Percentiles rank a stretch among this genome's conserved stretches.
Conservation (phyloP, 2,113 vertebrate species). For the Plectropomus leopardus region DNA sequence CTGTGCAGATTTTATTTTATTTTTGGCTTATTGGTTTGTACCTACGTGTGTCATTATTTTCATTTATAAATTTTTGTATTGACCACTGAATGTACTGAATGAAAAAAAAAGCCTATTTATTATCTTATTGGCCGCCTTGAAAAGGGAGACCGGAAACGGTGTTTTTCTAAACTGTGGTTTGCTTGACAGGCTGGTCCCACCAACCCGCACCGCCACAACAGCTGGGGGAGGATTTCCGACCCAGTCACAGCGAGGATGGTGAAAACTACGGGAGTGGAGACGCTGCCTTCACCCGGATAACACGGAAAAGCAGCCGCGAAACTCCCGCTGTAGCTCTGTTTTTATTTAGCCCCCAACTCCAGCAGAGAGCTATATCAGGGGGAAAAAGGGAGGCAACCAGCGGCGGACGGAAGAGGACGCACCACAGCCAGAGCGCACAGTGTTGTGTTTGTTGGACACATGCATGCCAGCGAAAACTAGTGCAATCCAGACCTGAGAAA, state of each 20-base stretch:
- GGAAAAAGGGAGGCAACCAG: slow-evolving; percentile 73
- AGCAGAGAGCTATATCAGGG: slow-evolving; percentile 25
- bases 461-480: slow-evolving; percentile 72
- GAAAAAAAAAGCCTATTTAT: background rate
- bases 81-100: no score
- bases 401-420: slow-evolving; percentile 81
- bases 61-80: no score
- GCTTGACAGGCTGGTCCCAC: slow-evolving; percentile 60
- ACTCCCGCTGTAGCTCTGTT: background rate
- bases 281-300: slow-evolving; percentile 38
- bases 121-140: background rate
- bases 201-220: slow-evolving; percentile 70
- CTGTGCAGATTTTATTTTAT: no score
- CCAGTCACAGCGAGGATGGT: slow-evolving; percentile 74
- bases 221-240: slow-evolving; percentile 80
- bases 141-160: slow-evolving; percentile 59
- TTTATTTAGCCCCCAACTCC: slow-evolving; percentile 17
- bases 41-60: no score
- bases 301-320: slow-evolving; percentile 20
- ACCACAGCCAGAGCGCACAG: slow-evolving; percentile 66
- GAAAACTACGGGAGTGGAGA: slow-evolving; percentile 49
- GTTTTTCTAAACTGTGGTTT: background rate
- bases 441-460: slow-evolving; percentile 76
- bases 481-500: slow-evolving; percentile 62
- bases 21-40: no score